A percentile compares a stretch with the other conserved stretches of the same genome.
Evolutionary conservation across 2,113 vertebrate species (phyloP).

Genomic region (Colius striatus): DNA sequence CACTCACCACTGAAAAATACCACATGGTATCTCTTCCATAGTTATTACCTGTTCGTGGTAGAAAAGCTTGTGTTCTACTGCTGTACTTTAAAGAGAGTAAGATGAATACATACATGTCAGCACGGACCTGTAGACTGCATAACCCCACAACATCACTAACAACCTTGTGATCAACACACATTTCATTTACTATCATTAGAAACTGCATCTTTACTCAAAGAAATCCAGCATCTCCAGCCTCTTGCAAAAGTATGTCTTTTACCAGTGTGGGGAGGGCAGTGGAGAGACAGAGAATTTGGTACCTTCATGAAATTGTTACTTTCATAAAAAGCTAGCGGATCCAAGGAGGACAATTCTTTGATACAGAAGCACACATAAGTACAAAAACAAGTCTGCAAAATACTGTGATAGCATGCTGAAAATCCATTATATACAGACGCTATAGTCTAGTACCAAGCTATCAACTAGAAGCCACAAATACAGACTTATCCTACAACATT

Average conservation of each 20-base stretch:
- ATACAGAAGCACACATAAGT: accelerated
- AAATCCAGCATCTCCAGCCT: background rate
- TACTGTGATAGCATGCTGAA: accelerated
- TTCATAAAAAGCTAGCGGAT: background rate
- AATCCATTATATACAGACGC: background rate
- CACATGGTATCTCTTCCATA: background rate
- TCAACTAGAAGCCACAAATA: background rate
- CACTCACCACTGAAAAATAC: background rate
- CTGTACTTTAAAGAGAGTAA: background rate
- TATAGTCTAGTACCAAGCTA: background rate
- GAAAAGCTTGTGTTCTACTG: background rate
- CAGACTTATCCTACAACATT: accelerated
- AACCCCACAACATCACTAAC: background rate
- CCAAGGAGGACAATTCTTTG: background rate
- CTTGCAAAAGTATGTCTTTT: background rate
- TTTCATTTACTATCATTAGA: background rate
- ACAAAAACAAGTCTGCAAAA: background rate
- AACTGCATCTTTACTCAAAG: background rate
- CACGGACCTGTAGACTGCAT: background rate
- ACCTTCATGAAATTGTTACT: background rate
- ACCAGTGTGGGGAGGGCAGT: too few species aligned
- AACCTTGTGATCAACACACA: background rate
- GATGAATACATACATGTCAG: background rate
- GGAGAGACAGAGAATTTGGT: background rate
- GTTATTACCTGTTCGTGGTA: background rate